Conservation (phyloP, 2,113 vertebrate genomes). For the Vanacampus margaritifer region DNA sequence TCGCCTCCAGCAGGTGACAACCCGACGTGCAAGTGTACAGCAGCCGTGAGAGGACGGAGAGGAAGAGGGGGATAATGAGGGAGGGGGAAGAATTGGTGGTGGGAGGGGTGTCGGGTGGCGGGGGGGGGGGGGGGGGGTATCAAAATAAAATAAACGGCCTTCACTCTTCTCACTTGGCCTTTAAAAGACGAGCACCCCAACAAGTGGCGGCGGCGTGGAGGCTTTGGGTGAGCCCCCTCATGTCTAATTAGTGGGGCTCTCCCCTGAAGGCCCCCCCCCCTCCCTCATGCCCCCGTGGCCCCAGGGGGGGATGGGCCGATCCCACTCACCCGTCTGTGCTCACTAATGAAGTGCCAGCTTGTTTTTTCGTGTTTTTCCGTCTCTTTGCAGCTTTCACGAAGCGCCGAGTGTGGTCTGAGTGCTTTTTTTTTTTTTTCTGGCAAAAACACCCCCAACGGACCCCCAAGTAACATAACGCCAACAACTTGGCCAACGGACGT, state of each 20-base stretch:
- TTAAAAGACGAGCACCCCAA: conserved; percentile 80
- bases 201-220: conserved; percentile 69
- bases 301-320: conserved; percentile 52
- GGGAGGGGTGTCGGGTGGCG: no score
- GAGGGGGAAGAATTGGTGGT: no score
- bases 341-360: conserved; percentile 71
- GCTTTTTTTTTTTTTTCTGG: conserved; percentile 5
- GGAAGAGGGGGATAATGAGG: background rate
- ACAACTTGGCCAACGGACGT: background rate
- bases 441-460: background rate
- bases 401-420: conserved; percentile 36
- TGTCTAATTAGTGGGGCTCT: conserved; percentile 73
- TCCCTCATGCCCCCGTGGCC: background rate
- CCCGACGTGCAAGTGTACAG: conserved; percentile 68
- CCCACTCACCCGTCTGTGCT: conserved; percentile 72
- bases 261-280: conserved; percentile 49
- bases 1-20: conserved; percentile 54
- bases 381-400: background rate
- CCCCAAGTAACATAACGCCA: background rate
- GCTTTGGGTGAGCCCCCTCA: conserved; percentile 59
- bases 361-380: background rate
- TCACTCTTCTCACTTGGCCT: conserved; percentile 70
- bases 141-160: conserved; percentile 46
- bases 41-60: conserved; percentile 8
- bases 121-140: conserved; percentile 16